Evolutionary conservation across 2,797 vertebrate genomes (phyloP).

Genomic region (Peromyscus attwateri): DNA sequence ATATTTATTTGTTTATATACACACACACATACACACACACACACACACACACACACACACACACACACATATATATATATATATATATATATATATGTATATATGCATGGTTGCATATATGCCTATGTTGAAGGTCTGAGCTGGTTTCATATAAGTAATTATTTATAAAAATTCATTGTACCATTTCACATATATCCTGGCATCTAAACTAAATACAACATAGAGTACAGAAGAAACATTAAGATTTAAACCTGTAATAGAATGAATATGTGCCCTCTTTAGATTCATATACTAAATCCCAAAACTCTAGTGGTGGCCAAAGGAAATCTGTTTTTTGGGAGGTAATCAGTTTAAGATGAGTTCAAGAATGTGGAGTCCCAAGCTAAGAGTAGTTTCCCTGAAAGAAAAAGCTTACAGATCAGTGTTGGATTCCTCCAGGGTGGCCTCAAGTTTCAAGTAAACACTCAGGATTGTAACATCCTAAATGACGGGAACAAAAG

Average conservation of each 20-base stretch:
- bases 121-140: not conserved
- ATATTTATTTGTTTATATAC: not conserved
- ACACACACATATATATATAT: no score
- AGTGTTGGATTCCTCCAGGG: not conserved
- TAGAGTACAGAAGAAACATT: not conserved
- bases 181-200: not conserved
- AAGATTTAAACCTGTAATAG: not conserved
- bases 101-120: not conserved
- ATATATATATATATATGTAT: not conserved
- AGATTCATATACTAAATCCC: not conserved
- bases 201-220: not conserved
- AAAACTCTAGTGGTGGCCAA: not conserved
- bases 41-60: no score
- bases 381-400: not conserved
- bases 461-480: no score
- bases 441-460: fast-evolving
- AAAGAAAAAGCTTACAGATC: not conserved
- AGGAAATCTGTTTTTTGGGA: not conserved
- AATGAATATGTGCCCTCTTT: not conserved
- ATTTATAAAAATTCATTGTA: not conserved
- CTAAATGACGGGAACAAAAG: not conserved
- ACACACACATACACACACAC: no score
- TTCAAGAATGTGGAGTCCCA: not conserved
- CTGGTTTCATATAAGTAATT: not conserved
- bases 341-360: not conserved